These are phyloP conservation scores for Percopsis omiscomaycus DNA, from an alignment of 2,797 vertebrate species.

Conservation along the genomic window DNA sequence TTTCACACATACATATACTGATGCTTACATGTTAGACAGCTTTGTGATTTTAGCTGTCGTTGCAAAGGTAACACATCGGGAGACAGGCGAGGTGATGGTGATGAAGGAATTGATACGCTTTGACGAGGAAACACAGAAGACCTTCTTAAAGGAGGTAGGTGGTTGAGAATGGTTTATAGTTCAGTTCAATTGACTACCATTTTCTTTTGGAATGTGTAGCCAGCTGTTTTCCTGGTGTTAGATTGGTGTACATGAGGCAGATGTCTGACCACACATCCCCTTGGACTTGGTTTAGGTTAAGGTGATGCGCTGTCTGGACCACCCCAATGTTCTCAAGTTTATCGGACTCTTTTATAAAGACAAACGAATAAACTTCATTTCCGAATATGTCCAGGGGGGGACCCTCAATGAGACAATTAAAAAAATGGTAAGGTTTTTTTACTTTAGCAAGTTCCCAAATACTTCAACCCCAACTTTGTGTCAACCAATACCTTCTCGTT, in stretches of 20 bases:
- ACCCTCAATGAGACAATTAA: slow-evolving; percentile 88
- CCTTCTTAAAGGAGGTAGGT: slow-evolving; percentile 92
- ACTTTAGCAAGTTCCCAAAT: not conserved
- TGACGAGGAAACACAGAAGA: slow-evolving; percentile 93
- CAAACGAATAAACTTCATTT: slow-evolving; percentile 93
- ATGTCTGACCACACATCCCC: not conserved
- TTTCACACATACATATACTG: too few relatives aligned
- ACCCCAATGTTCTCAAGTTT: slow-evolving; percentile 95
- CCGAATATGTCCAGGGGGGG: slow-evolving; percentile 94
- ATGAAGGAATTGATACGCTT: slow-evolving; percentile 97
- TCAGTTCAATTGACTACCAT: not conserved
- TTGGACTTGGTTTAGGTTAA: slow-evolving; percentile 84
- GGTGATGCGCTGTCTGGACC: slow-evolving; percentile 96
- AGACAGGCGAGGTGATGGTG: slow-evolving; percentile 97
- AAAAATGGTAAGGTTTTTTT: slow-evolving; percentile 82
- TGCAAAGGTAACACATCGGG: slow-evolving; percentile 87
- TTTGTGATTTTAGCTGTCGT: slow-evolving; percentile 9
- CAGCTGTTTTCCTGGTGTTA: not conserved
- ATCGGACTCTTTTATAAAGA: slow-evolving; percentile 97
- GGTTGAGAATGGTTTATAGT: not conserved
- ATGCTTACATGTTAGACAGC: slow-evolving; percentile 2
- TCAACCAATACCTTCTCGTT: slow-evolving; percentile 14
- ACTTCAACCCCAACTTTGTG: not conserved
- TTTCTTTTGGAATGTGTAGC: not conserved
- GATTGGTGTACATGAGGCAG: not conserved